Percentiles rank a stretch among this genome's conserved stretches.
Conservation (phyloP, 2,888 invertebrate genomes). For the Drosophila aldrichi region DNA sequence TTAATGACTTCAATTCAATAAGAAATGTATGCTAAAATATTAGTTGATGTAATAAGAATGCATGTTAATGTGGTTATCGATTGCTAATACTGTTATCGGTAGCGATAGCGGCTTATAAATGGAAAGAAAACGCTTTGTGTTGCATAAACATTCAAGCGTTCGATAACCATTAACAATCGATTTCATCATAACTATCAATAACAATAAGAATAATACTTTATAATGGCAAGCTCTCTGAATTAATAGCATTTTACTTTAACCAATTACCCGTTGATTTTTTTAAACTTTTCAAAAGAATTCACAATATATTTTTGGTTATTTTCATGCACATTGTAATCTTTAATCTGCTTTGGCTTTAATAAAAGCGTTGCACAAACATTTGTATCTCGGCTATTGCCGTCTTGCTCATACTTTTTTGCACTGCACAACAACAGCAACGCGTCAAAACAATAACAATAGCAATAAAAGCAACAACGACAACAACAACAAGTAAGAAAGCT, state of each 20-base stretch:
- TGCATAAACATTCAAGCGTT: too few relatives aligned
- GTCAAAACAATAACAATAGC: constrained; percentile 49
- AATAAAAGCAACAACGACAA: constrained; percentile 29
- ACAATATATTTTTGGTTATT: not conserved
- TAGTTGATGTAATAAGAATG: constrained; percentile 26
- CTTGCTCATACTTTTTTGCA: not conserved
- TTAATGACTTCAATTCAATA: constrained; percentile 60
- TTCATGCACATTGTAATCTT: constrained; percentile 1
- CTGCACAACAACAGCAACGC: constrained; percentile 23
- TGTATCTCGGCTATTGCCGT: not conserved
- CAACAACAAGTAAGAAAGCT: too few relatives aligned
- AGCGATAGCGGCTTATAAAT: too few relatives aligned
- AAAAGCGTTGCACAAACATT: constrained; percentile 27
- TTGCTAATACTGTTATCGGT: not conserved
- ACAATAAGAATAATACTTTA: not conserved
- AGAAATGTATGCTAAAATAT: constrained; percentile 17
- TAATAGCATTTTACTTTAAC: not conserved
- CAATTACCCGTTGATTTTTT: not conserved
- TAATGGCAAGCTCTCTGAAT: not conserved
- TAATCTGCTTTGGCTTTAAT: constrained; percentile 25
- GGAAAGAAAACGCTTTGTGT: too few relatives aligned
- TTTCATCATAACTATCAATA: not conserved
- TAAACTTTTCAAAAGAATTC: not conserved
- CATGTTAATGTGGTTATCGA: constrained; percentile 18
- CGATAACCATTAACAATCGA: not conserved